Conservation (phyloP, 2,797 vertebrate genomes). For the Bovichtus variegatus region DNA sequence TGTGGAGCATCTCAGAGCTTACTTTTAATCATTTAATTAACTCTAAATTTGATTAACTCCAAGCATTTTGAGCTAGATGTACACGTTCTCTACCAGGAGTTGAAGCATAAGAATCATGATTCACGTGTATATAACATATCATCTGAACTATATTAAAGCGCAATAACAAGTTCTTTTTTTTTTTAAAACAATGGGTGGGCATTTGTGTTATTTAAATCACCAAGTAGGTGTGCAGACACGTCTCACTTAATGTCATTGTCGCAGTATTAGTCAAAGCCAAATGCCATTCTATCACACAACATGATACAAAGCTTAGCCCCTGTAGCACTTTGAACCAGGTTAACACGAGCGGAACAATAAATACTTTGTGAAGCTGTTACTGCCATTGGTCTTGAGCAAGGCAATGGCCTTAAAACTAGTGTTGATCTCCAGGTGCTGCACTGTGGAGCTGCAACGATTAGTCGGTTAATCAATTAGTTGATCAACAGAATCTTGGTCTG, state of each 20-base stretch:
- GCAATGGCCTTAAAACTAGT: not conserved
- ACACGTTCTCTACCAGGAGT: not conserved
- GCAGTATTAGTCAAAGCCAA: conserved; percentile 45
- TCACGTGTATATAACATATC: not conserved
- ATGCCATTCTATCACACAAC: not conserved
- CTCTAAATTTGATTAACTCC: not conserved
- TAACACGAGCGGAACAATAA: not conserved
- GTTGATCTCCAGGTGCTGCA: not conserved
- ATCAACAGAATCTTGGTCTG: not conserved
- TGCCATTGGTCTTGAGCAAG: not conserved
- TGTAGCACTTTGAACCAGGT: not conserved
- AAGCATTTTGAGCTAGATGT: not conserved
- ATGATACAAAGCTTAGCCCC: not conserved
- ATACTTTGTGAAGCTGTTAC: not conserved
- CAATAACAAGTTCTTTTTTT: not conserved
- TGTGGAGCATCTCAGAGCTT: not conserved
- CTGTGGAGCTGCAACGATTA: not conserved
- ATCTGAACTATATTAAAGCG: not conserved
- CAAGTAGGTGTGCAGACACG: conserved; percentile 15
- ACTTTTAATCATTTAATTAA: not conserved
- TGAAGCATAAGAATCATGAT: not conserved
- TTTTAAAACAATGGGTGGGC: not conserved
- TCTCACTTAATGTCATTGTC: not conserved
- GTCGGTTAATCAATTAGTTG: too few relatives aligned
- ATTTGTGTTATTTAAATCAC: conserved; percentile 3